Evolutionary conservation across 2,888 invertebrate species (phyloP), one percentile per base, ranked within the genome.

Genomic region (Dusona sp.): DNA sequence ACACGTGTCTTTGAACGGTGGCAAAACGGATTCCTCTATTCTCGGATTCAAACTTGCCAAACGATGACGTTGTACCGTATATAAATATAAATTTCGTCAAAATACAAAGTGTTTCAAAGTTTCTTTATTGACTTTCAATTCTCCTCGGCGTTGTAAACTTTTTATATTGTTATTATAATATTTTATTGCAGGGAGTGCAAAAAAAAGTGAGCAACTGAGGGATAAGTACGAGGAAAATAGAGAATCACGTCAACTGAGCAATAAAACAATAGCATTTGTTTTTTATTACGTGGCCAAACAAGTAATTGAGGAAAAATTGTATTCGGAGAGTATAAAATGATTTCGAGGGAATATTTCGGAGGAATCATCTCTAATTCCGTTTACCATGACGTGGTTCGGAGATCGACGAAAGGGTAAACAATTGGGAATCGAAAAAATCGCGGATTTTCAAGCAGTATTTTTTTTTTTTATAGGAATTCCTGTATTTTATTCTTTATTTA

Each of bases 31-130:
- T 70, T 45, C 16, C 45, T 16, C 42, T 36, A n/a, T 25, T 48
- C 25, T 29, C 29, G 48, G 11, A 48, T 70, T 25, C 16, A 29
- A 70, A 48, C 29, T 48, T 70, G 70, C 70, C 70, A 70, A 70
- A 48, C 70, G 48, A 33, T 45, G 48, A 70, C 70, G 70, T 45
- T 25, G 19, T n/a, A 6, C 68, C 16, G 16, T 16, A 13, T 42
- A 25, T 25, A 25, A 68, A 61, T 29, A 29, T 61, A 25, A 25
- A 19, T 29, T 70, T 48, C 70, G 11, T 8, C 45, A 22, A 19
- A 70, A 48, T 29, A 29, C 45, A 48, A 48, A 1, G 8, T 7
- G 25, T 38, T 68, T 42, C 25, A 22, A 42, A 38, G 25, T 22
- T 68, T 42, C 68, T 68, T 25, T 16, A 22, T 13, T 25, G 13